Base-by-base conservation (phyloP, 2,888 invertebrate species). In the Sclerodermus sp. region DNA sequence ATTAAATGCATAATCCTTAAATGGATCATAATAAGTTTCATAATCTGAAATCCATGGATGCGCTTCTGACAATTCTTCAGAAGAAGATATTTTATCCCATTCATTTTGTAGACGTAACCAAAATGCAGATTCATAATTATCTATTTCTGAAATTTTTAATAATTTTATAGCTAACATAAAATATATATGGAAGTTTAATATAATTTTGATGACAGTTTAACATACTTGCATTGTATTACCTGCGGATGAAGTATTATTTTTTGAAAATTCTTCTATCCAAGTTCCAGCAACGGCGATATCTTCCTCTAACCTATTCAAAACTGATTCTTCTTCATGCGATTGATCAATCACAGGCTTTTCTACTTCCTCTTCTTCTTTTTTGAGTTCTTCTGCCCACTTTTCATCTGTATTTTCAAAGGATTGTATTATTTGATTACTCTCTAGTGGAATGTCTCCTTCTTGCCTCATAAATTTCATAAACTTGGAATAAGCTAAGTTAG, bases 381-480 rank as follows among this genome's bases (percentile, higher is more conserved):
- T 18, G 40, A 79, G 82, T 65, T 82, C 79, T 51, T 81, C 72
- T 16, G 74, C 71, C 83, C 83, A 83, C 17, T 77, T 74, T 34
- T 77, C 67, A 2, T 76, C 77, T 73, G 77, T 79, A 71, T 53
- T 79, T 68, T 62, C 62, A 55, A 73, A 74, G 43, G 80, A 80
- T 51, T 77, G 65, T 53, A 77, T 56, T 45, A 51, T 46, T 49
- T 73, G 70, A 52, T 79, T 68, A 46, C 73, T 72, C 55, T 78
- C 77, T 61, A 84, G 83, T 39, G 87, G 74, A 44, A 84, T 76
- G 58, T 87, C 86, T 71, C 87, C 87, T 51, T 90, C 85, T 79
- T 86, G 87, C 69, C 87, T 85, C 86, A 93, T 91, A 73, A 91
- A 92, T 69, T 87, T 88, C 87, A 91, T 88, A 70, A 93, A 92